Evolutionary conservation across 1,140 invertebrate genomes (phyloP).

Genomic region (Heliconius nattereri): DNA sequence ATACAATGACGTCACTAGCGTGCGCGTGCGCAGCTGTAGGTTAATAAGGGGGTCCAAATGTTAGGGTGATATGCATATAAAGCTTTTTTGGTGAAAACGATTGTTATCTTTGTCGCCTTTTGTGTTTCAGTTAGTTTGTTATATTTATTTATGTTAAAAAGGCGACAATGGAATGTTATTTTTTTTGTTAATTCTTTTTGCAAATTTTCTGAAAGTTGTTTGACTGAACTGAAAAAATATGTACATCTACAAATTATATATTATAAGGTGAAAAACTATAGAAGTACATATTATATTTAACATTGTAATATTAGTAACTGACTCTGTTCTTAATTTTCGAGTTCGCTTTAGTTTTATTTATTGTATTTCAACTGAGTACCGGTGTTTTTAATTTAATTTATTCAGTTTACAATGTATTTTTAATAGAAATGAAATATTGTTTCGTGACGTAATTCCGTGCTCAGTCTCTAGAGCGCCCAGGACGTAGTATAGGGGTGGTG

Average conservation of each 20-base stretch:
- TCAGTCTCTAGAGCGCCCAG: background rate
- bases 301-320: no score
- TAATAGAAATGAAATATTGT: background rate
- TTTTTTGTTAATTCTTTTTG: no score
- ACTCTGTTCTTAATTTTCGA: no score
- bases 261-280: no score
- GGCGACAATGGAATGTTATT: background rate
- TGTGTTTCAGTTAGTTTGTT: background rate
- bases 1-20: constrained; percentile 68
- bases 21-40: constrained; percentile 64
- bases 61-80: constrained; percentile 55
- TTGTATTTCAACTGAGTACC: background rate
- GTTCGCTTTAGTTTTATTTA: background rate
- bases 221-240: no score
- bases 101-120: constrained; percentile 13
- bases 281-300: no score
- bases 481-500: background rate
- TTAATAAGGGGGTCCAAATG: constrained; percentile 54
- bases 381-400: background rate
- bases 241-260: no score
- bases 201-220: no score
- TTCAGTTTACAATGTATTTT: background rate
- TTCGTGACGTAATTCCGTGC: background rate
- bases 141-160: background rate
- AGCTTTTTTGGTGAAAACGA: constrained; percentile 27